Conservation (phyloP, 2,888 invertebrate genomes). For the Noctua comes region DNA sequence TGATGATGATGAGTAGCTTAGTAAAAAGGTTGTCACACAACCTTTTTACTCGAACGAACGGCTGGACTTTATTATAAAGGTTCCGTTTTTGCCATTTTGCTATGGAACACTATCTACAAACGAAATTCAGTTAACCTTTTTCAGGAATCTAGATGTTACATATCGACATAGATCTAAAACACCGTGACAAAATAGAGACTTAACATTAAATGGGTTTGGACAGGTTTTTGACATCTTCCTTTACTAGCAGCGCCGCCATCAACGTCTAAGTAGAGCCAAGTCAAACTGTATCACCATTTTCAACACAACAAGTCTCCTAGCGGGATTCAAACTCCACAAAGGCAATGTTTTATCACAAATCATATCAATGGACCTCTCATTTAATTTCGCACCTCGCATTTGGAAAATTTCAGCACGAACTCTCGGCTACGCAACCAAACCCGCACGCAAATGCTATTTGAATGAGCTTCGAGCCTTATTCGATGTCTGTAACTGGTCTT, state of each 20-base stretch:
- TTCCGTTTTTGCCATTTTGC: too few relatives aligned
- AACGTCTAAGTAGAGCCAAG: not conserved
- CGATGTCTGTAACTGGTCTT: constrained; percentile 69
- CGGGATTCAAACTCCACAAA: constrained; percentile 35
- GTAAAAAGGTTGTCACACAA: too few relatives aligned
- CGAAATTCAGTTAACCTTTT: too few relatives aligned
- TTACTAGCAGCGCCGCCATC: not conserved
- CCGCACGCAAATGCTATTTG: constrained; percentile 66
- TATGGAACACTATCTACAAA: too few relatives aligned
- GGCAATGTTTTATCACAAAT: constrained; percentile 60
- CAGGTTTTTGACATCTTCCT: not conserved
- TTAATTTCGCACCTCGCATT: constrained; percentile 63
- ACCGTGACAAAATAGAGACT: not conserved
- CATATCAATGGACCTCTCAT: constrained; percentile 59
- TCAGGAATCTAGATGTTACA: not conserved
- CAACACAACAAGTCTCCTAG: constrained; percentile 17
- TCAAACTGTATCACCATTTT: too few relatives aligned
- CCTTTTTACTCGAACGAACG: too few relatives aligned
- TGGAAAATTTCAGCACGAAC: constrained; percentile 58
- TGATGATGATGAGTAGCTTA: too few relatives aligned
- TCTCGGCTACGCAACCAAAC: constrained; percentile 54
- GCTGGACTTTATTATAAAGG: too few relatives aligned
- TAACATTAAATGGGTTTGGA: not conserved
- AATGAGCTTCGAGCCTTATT: constrained; percentile 67
- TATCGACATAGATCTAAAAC: fast-evolving